Conservation (phyloP, 1,140 invertebrate genomes). For the Littorina saxatilis region DNA sequence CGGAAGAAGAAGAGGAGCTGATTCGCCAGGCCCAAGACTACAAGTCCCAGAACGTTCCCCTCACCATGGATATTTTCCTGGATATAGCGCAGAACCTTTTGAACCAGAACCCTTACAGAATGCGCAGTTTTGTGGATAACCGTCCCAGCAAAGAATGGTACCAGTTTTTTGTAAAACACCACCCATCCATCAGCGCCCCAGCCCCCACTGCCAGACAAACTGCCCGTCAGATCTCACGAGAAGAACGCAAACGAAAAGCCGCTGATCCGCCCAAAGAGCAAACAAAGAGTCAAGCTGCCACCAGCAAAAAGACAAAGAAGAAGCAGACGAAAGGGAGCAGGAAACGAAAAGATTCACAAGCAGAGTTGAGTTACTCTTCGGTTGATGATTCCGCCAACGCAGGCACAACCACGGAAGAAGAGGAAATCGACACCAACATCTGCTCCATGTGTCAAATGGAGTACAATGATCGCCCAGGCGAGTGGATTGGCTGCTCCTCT, state of each 20-base stretch:
- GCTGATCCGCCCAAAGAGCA: slow-evolving; percentile 6
- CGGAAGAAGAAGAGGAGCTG: slow-evolving; percentile 29
- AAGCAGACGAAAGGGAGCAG: not conserved
- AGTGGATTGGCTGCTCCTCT: slow-evolving; percentile 34
- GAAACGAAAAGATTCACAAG: not conserved
- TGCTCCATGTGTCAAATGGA: slow-evolving; percentile 29
- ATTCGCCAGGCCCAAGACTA: slow-evolving; percentile 10
- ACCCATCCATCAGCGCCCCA: slow-evolving; percentile 14
- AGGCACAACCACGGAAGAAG: not conserved
- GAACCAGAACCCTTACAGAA: slow-evolving; percentile 23
- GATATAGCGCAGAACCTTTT: slow-evolving; percentile 20
- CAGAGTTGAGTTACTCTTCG: not conserved
- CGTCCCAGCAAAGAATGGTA: slow-evolving; percentile 34
- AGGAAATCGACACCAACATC: slow-evolving; percentile 35
- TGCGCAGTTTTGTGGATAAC: slow-evolving; percentile 27
- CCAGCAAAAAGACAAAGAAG: not conserved
- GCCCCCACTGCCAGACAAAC: slow-evolving; percentile 16
- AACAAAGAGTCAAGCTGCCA: not conserved
- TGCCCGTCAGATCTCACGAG: slow-evolving; percentile 17
- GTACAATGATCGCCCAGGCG: slow-evolving; percentile 21
- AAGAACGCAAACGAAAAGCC: slow-evolving; percentile 31
- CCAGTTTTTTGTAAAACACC: slow-evolving; percentile 16
- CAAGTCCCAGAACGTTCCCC: slow-evolving; percentile 19
- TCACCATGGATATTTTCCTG: slow-evolving; percentile 33
- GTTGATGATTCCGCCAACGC: slow-evolving; percentile 18